A percentile compares a stretch with the other conserved stretches of the same genome.
Conservation (phyloP, 2,113 vertebrate genomes). For the Asarcornis scutulata region DNA sequence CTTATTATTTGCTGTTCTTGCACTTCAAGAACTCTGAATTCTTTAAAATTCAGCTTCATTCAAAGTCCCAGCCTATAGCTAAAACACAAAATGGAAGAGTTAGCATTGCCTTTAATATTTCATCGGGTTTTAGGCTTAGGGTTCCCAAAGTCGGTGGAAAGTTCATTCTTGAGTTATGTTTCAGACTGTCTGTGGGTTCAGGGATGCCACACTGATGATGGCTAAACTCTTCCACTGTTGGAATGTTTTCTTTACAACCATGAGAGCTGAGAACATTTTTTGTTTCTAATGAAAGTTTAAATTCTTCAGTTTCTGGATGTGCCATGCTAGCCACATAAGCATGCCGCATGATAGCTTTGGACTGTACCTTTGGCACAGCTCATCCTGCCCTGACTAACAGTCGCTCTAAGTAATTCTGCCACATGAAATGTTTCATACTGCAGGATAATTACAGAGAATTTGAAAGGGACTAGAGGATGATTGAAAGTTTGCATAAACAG, state of each 20-base stretch:
- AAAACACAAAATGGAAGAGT: not conserved
- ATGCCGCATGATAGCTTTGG: conserved; percentile 23
- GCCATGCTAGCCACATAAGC: conserved; percentile 23
- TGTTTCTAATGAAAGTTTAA: conserved; percentile 25
- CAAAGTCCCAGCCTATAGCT: not conserved
- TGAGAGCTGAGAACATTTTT: not conserved
- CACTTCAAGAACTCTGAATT: conserved; percentile 6
- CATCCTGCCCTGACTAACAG: not conserved
- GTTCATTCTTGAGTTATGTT: not conserved
- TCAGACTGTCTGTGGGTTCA: not conserved
- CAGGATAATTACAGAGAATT: conserved; percentile 34
- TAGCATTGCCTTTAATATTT: not conserved
- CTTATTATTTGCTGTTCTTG: not conserved
- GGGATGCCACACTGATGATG: not conserved
- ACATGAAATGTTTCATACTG: conserved; percentile 23
- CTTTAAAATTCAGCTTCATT: not conserved
- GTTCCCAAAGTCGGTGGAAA: not conserved
- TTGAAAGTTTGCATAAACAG: conserved; percentile 42
- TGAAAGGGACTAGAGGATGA: conserved; percentile 27
- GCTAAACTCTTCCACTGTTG: not conserved
- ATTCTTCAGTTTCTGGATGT: conserved; percentile 32
- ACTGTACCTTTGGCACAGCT: conserved; percentile 35
- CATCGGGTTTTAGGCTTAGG: not conserved
- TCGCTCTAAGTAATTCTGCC: conserved; percentile 27
- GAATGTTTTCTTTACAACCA: conserved; percentile 28